Percentiles rank a stretch among this genome's conserved stretches.
phyloP scores from a whole-genome alignment of 2,888 invertebrate genomes.

The Beris chalybata region DNA sequence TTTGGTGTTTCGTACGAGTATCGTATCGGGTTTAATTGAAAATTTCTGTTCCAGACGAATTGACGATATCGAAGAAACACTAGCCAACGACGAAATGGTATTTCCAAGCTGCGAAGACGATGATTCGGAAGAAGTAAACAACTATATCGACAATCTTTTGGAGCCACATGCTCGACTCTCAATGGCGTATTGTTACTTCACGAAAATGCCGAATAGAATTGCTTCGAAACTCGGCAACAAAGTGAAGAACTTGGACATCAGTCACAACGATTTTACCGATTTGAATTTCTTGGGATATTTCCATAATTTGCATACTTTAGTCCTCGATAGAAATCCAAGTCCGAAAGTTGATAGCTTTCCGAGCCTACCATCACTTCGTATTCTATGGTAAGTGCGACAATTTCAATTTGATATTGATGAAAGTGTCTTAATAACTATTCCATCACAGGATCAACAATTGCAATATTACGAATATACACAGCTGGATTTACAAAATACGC shows the following conservation, averaged over 20 bases:
- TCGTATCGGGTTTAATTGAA: too few relatives aligned
- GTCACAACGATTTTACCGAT: slow-evolving; percentile 5
- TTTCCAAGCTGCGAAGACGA: too few relatives aligned
- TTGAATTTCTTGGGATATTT: slow-evolving; percentile 13
- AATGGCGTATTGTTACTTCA: slow-evolving; percentile 4
- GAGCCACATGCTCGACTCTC: background rate
- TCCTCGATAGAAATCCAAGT: slow-evolving; percentile 8
- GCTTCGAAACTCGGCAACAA: background rate
- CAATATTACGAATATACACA: slow-evolving; percentile 4
- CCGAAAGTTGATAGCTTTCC: slow-evolving; percentile 11
- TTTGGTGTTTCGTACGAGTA: too few relatives aligned
- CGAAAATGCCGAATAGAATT: slow-evolving; percentile 5
- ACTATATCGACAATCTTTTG: background rate
- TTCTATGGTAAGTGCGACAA: slow-evolving; percentile 15
- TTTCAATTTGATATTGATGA: background rate
- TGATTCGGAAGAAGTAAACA: background rate
- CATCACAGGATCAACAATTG: slow-evolving; percentile 16
- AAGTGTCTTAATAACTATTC: background rate
- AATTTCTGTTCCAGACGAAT: too few relatives aligned
- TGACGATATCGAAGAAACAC: too few relatives aligned
- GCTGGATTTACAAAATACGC: slow-evolving; percentile 11
- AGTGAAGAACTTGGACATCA: background rate
- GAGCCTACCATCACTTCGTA: background rate
- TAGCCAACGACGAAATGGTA: too few relatives aligned
- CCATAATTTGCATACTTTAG: slow-evolving; percentile 2